Conservation (phyloP, 2,797 vertebrate species). For the Xiphophorus birchmanni region DNA sequence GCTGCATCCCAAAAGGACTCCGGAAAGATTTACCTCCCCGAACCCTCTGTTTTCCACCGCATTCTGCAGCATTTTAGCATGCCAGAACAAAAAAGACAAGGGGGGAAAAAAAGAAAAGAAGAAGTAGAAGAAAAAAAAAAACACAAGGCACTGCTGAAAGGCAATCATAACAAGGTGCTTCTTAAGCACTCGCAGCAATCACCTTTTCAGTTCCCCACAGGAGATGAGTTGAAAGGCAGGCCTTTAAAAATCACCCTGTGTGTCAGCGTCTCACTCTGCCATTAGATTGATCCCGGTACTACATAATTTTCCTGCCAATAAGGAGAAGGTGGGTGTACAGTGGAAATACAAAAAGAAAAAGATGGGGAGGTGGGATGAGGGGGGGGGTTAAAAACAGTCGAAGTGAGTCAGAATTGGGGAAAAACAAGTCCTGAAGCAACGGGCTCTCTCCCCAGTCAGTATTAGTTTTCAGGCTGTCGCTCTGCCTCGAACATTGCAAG, state of each 20-base stretch:
- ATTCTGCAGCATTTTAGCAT: slow-evolving; percentile 36
- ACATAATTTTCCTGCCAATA: slow-evolving; percentile 32
- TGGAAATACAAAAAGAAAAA: slow-evolving; percentile 18
- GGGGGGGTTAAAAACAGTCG: slow-evolving; percentile 19
- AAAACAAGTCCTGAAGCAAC: slow-evolving; percentile 24
- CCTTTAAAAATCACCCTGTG: slow-evolving; percentile 41
- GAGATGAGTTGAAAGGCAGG: slow-evolving; percentile 56
- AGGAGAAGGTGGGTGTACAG: not conserved
- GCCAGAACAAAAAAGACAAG: slow-evolving; percentile 14
- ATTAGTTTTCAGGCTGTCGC: slow-evolving; percentile 26
- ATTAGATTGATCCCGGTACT: slow-evolving; percentile 41
- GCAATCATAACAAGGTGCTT: slow-evolving; percentile 64
- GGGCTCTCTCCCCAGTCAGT: slow-evolving; percentile 29
- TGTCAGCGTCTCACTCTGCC: slow-evolving; percentile 32
- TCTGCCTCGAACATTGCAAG: slow-evolving; percentile 23
- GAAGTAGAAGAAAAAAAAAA: not conserved
- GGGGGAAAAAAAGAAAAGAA: not conserved
- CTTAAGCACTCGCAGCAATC: slow-evolving; percentile 62
- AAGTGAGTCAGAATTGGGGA: slow-evolving; percentile 4
- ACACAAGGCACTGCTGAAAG: slow-evolving; percentile 47
- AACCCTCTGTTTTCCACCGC: slow-evolving; percentile 33
- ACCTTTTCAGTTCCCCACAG: slow-evolving; percentile 60
- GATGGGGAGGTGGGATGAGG: no score
- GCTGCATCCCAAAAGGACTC: slow-evolving; percentile 57
- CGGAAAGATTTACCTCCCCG: slow-evolving; percentile 47